These are phyloP conservation scores for Calephelis virginiensis DNA, from an alignment of 1,140 invertebrate genomes.

Conservation along the genomic window DNA sequence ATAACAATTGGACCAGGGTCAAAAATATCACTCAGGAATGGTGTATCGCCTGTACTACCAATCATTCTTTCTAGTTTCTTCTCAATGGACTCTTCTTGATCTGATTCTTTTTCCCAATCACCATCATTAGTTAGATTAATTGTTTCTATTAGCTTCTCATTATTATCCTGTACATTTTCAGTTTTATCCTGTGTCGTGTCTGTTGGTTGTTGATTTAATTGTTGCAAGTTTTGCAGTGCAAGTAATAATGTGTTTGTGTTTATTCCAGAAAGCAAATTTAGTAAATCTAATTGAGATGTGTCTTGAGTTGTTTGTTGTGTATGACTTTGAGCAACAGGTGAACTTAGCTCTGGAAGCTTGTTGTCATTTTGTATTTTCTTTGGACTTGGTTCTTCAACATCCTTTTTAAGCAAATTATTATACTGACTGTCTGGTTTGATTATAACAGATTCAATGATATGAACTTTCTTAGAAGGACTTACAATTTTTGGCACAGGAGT, in stretches of 20 bases:
- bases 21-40: constrained; percentile 76
- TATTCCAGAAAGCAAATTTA: constrained; percentile 56
- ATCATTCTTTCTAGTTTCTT: constrained; percentile 57
- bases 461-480: constrained; percentile 54
- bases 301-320: constrained; percentile 15
- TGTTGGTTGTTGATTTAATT: constrained; percentile 36
- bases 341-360: constrained; percentile 6
- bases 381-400: constrained; percentile 10
- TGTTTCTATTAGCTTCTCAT: constrained; percentile 47
- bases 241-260: constrained; percentile 60
- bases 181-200: constrained; percentile 18
- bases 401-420: constrained; percentile 21
- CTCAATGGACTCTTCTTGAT: constrained; percentile 62
- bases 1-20: constrained; percentile 65
- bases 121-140: constrained; percentile 72
- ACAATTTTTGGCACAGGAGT: constrained; percentile 30
- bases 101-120: constrained; percentile 71
- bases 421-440: constrained; percentile 31
- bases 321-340: constrained; percentile 4
- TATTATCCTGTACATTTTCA: constrained; percentile 25
- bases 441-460: constrained; percentile 50
- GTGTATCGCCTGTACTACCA: constrained; percentile 59
- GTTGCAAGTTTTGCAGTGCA: constrained; percentile 66
- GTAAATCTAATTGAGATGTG: constrained; percentile 43
- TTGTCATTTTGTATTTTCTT: neutral